Conservation (phyloP, 2,113 vertebrate genomes). For the Pavo muticus region DNA sequence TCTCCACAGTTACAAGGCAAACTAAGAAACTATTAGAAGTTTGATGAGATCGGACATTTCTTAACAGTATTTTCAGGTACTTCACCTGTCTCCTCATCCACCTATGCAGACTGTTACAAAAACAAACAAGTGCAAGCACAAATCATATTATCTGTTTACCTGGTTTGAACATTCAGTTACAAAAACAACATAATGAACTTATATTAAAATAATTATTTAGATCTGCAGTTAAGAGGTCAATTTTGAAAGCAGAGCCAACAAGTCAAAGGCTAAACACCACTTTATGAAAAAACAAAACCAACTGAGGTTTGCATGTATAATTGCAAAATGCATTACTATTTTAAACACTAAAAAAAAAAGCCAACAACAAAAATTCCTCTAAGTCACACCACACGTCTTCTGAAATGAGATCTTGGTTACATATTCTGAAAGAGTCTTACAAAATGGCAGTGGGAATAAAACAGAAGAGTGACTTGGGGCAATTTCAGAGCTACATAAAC, state of each 20-base stretch:
- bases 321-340: background rate
- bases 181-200: background rate
- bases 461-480: background rate
- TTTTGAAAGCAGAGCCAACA: conserved; percentile 13
- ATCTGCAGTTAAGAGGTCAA: background rate
- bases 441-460: background rate
- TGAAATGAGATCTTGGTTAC: background rate
- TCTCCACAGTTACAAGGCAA: background rate
- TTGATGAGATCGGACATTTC: background rate
- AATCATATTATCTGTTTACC: background rate
- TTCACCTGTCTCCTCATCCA: background rate
- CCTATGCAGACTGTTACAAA: background rate
- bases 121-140: background rate
- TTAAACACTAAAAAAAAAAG: background rate
- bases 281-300: background rate
- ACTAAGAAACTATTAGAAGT: background rate
- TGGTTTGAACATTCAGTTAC: background rate
- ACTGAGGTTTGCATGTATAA: background rate
- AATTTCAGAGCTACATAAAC: background rate
- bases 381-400: background rate
- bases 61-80: background rate
- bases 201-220: background rate
- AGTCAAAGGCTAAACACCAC: background rate
- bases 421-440: background rate
- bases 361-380: background rate